Conservation (phyloP, 64 coral and sea anemone species). For the Trachythela sp. region DNA sequence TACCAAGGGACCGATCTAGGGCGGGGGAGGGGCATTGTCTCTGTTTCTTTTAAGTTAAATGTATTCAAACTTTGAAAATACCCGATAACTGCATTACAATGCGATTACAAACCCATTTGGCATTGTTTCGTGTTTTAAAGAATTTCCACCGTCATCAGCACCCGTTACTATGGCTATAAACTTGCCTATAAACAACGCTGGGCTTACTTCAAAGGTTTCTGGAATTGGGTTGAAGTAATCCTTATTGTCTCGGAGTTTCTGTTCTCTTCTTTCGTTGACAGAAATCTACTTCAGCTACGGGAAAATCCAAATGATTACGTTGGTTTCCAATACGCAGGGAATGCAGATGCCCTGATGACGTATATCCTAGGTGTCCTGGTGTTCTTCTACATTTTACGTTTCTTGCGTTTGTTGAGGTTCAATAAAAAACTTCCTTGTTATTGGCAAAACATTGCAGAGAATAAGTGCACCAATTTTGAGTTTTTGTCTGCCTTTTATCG, state of each 20-base stretch:
- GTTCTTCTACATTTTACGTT: slow-evolving; percentile 65
- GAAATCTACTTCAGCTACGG: slow-evolving; percentile 41
- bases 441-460: slow-evolving; percentile 56
- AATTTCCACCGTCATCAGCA: slow-evolving; percentile 69
- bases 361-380: slow-evolving; percentile 69
- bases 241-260: slow-evolving; percentile 68
- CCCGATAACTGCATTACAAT: no score
- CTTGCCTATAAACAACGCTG: no score
- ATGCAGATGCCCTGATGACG: slow-evolving; percentile 56
- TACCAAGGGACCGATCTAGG: no score
- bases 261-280: slow-evolving; percentile 53
- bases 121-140: slow-evolving; percentile 66
- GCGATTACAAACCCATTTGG: slow-evolving; percentile 78
- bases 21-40: no score
- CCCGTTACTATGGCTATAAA: slow-evolving; percentile 42
- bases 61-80: no score
- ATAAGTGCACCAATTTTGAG: slow-evolving; percentile 54
- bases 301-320: no score
- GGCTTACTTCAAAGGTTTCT: no score
- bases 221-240: slow-evolving; percentile 4
- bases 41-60: no score
- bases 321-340: slow-evolving; percentile 64
- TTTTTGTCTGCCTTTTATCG: slow-evolving; percentile 61
- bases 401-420: slow-evolving; percentile 74
- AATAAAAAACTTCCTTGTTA: slow-evolving; percentile 56